Base-by-base conservation (phyloP, 2,797 vertebrate species). In the Ctenopoma kingsleyae region DNA sequence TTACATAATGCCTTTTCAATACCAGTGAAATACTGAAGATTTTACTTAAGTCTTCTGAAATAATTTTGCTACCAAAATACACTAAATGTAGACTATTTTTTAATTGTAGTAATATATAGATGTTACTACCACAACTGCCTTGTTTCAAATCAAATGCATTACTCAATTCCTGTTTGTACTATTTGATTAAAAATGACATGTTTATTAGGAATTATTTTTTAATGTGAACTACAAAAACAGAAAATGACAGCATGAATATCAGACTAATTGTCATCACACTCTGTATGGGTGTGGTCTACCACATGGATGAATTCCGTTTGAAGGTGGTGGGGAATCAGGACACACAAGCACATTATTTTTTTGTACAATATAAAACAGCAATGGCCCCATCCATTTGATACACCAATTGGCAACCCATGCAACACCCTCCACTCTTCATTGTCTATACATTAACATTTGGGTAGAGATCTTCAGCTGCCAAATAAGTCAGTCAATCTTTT, bases 361-460 rank as follows among this genome's bases (percentile, higher is more conserved):
- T 96, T 97, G 93, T 97, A 98, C 97, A 98, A 96, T 97, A 98
- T 97, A 97, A 97, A 98, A 97, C 96, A 98, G 93, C 88, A 92
- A 95, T 90, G 92, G 92, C 92, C 92, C 95, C 95, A 86, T 84
- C 85, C 78, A 60, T 66, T 79, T 32, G 23, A 79, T 82, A 95
- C 93, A 93, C 91, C 92, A 91, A 87, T 94, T 94, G 93, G 93
- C 84, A 93, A 95, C 92, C 94, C 96, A 94, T 96, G 96, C 96
- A 95, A 71, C 95, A 92, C 92, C 95, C 90, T 86, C 88, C 90
- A 47, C 72, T 77, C 76, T 54, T 77, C 71, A 68, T 55, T 67
- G 74, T 90, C 83, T 77, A 55, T 80, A 84, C 76, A 79, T 73
- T 20, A 93, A 93, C 93, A 84, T 91, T 78, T 93, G 93, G 95